A percentile compares a stretch with the other conserved stretches of the same genome.
Evolutionary conservation across 2,113 vertebrate species (phyloP).

Genomic region (Cyrtonyx montezumae): DNA sequence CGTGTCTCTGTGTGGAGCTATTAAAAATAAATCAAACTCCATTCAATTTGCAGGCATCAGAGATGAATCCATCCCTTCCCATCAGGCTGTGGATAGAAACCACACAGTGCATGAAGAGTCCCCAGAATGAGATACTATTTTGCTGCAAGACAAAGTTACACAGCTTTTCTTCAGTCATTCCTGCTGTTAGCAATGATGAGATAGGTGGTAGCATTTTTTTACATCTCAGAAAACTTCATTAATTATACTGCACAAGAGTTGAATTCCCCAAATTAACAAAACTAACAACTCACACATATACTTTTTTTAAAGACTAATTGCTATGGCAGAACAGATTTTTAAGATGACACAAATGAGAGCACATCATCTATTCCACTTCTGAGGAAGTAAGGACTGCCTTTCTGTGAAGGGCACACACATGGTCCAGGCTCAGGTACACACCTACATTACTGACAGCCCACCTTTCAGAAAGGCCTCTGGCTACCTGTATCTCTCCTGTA

Average conservation of each 20-base stretch:
- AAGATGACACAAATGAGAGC: not conserved
- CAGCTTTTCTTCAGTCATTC: not conserved
- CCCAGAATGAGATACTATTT: not conserved
- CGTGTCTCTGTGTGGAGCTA: not conserved
- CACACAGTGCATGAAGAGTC: not conserved
- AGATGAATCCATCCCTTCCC: not conserved
- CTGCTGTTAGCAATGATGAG: too few relatives aligned
- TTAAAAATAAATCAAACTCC: not conserved
- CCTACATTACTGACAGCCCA: not conserved
- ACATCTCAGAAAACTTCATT: not conserved
- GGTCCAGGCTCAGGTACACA: not conserved
- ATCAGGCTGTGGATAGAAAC: not conserved
- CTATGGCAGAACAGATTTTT: not conserved
- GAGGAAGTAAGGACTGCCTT: not conserved
- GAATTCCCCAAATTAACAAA: not conserved
- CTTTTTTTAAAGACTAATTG: not conserved
- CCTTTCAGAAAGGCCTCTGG: not conserved
- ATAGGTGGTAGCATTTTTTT: not conserved
- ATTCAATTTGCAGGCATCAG: not conserved
- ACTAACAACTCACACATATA: not conserved
- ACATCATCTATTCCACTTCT: not conserved
- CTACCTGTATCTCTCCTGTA: not conserved
- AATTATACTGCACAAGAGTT: not conserved
- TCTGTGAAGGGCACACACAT: not conserved
- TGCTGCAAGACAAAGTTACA: not conserved